Conservation (phyloP, 2,113 vertebrate species). For the Cercocebus atys region DNA sequence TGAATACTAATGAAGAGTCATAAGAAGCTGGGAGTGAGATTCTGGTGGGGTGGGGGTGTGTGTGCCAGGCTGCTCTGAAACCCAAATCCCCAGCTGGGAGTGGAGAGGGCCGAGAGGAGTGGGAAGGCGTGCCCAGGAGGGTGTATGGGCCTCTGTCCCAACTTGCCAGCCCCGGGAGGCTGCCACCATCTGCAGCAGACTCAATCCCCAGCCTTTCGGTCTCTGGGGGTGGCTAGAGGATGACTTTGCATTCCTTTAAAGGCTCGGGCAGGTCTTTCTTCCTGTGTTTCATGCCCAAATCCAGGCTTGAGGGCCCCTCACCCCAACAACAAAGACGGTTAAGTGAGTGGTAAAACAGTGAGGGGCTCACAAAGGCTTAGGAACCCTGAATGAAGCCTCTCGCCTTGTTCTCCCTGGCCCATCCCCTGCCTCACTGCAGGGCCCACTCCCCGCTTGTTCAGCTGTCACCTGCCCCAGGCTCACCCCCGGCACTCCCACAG, state of each 20-base stretch:
- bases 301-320: background rate
- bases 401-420: background rate
- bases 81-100: background rate
- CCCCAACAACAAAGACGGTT: background rate
- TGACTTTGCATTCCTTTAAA: background rate
- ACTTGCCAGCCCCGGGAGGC: background rate
- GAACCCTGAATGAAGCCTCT: background rate
- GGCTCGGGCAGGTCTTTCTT: background rate
- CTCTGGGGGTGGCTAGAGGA: background rate
- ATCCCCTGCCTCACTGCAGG: background rate
- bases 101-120: background rate
- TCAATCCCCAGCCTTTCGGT: background rate
- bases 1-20: accelerated
- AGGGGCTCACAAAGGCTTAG: background rate
- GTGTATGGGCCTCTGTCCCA: background rate
- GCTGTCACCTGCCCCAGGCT: background rate
- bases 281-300: background rate
- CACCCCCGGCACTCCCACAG: background rate
- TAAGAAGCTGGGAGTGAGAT: background rate
- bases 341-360: background rate
- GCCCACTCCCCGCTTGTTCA: background rate
- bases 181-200: background rate
- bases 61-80: background rate
- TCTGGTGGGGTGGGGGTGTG: background rate
- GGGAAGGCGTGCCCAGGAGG: background rate